A percentile compares a stretch with the other conserved stretches of the same genome.
Evolutionary conservation across 2,797 vertebrate genomes (phyloP).

Genomic region (Valencia hispanica): DNA sequence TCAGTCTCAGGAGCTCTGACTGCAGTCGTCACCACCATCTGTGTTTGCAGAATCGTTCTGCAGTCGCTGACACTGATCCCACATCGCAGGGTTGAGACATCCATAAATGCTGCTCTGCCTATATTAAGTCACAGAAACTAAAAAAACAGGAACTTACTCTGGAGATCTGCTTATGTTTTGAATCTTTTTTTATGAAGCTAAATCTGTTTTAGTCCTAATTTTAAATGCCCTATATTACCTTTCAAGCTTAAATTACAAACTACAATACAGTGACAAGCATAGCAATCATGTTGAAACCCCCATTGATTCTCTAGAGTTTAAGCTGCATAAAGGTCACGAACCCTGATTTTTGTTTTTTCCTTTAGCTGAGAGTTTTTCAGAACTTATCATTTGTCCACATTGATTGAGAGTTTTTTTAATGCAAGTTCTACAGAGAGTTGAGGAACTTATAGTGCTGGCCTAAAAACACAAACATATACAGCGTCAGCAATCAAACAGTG

Average conservation of each 20-base stretch:
- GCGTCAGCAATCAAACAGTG: not conserved
- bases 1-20: constrained; percentile 9
- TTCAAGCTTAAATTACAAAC: constrained; percentile 19
- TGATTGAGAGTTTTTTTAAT: constrained; percentile 6
- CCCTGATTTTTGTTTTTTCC: constrained; percentile 7
- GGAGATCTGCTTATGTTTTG: constrained; percentile 18
- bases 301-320: not conserved
- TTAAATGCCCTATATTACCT: constrained; percentile 48
- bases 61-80: constrained; percentile 49
- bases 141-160: constrained; percentile 38
- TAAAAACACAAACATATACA: not conserved
- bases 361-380: not conserved
- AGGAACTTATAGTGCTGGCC: not conserved
- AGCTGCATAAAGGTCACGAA: not conserved
- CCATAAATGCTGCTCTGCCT: constrained; percentile 9
- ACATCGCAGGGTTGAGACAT: constrained; percentile 10
- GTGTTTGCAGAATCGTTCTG: constrained; percentile 28
- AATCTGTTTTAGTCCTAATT: constrained; percentile 41
- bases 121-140: constrained; percentile 31
- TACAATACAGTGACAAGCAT: not conserved
- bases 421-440: not conserved
- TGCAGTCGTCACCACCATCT: constrained; percentile 12
- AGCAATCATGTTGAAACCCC: not conserved
- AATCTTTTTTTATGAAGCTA: constrained; percentile 24
- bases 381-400: not conserved